phyloP scores from a whole-genome alignment of 2,113 vertebrate species.

The Hippocampus barbouri region DNA sequence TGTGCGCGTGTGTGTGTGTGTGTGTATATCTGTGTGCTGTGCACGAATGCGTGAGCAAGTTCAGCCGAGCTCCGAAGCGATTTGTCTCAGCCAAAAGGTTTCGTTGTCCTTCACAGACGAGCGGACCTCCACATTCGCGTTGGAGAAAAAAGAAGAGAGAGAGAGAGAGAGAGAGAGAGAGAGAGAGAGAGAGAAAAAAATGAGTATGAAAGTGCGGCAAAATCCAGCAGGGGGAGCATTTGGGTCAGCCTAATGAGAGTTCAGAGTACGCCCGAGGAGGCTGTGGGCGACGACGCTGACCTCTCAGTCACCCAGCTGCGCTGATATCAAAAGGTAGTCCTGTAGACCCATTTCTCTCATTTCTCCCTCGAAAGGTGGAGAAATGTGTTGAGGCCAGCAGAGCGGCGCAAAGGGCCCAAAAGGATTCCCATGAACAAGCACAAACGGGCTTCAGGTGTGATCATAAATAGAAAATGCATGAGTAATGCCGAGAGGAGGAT shows the following conservation, averaged over 20 bases:
- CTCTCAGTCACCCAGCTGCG: conserved; percentile 25
- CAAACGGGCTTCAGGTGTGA: not conserved
- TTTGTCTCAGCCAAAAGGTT: conserved; percentile 75
- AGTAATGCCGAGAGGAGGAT: not conserved
- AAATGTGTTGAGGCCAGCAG: not conserved
- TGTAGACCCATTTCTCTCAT: not conserved
- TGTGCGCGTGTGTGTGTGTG: no score
- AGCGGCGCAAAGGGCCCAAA: not conserved
- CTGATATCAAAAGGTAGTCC: conserved; percentile 22
- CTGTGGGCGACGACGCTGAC: conserved; percentile 29
- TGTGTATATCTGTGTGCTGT: no score
- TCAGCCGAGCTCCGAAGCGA: conserved; percentile 59
- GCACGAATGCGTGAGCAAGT: conserved; percentile 32
- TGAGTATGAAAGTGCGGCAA: not conserved
- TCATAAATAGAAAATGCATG: not conserved
- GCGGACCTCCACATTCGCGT: conserved; percentile 61
- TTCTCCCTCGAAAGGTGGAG: conserved; percentile 2
- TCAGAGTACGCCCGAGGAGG: conserved; percentile 20
- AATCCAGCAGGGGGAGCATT: conserved; percentile 16
- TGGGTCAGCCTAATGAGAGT: conserved; percentile 28
- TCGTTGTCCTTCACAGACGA: conserved; percentile 75
- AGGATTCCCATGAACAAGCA: conserved; percentile 6
- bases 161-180: conserved; percentile 21
- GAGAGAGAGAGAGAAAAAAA: conserved; percentile 21
- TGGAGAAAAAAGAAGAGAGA: conserved; percentile 39